Evolutionary conservation across 2,797 vertebrate species (phyloP).

Genomic region (Syndactyla subalaris): DNA sequence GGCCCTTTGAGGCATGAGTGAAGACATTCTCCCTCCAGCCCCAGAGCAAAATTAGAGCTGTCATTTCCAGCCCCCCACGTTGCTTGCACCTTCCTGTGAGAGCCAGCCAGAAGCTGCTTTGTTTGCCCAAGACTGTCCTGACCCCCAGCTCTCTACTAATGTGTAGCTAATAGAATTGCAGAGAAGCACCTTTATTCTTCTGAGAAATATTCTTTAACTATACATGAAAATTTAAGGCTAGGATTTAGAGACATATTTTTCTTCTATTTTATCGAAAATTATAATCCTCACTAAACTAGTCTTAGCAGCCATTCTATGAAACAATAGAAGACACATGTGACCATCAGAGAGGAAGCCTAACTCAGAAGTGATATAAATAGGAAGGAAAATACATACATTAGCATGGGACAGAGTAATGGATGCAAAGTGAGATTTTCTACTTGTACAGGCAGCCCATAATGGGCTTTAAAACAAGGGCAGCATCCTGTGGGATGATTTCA

Average conservation of each 20-base stretch:
- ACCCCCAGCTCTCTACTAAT: background rate
- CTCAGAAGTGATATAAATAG: background rate
- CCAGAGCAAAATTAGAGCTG: background rate
- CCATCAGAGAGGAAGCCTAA: background rate
- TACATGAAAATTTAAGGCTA: background rate
- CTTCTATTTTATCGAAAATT: background rate
- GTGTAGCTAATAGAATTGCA: background rate
- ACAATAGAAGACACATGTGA: background rate
- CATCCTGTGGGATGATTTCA: background rate
- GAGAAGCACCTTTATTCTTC: background rate
- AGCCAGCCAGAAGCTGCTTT: background rate
- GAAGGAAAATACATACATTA: background rate
- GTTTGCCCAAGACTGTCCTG: background rate
- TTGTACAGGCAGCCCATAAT: background rate
- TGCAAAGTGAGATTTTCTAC: background rate
- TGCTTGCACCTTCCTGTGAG: background rate
- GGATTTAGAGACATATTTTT: background rate
- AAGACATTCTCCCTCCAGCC: slow-evolving; percentile 5
- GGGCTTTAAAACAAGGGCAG: background rate
- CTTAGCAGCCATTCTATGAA: background rate
- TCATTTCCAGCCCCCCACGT: background rate
- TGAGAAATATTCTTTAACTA: background rate
- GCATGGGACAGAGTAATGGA: background rate
- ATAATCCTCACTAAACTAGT: background rate
- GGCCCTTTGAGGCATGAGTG: background rate